Percentiles rank a stretch among this genome's conserved stretches.
phyloP scores from a whole-genome alignment of 2,888 invertebrate genomes.

The Andrena fulva region DNA sequence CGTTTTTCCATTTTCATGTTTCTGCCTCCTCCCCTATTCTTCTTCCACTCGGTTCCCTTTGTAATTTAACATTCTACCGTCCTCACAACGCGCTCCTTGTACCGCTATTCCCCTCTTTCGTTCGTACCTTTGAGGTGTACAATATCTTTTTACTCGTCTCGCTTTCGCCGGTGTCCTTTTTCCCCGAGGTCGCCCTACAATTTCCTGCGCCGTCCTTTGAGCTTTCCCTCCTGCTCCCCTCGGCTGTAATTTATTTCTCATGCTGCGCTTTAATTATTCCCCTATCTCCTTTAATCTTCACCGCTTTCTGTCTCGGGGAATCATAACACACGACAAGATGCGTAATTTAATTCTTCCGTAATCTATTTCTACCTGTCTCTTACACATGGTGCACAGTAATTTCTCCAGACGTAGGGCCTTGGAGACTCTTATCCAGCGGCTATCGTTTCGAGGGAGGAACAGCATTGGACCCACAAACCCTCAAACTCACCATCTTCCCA shows the following conservation, averaged over 20 bases:
- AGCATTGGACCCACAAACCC: neutral
- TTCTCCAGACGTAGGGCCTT: too few relatives aligned
- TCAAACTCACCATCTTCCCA: slow-evolving; percentile 9
- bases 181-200: neutral
- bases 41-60: neutral
- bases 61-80: slow-evolving; percentile 7
- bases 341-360: neutral
- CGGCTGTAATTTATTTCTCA: neutral
- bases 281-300: neutral
- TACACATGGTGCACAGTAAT: too few relatives aligned
- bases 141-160: neutral
- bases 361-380: too few relatives aligned
- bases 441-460: neutral
- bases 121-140: neutral
- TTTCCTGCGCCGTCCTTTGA: neutral
- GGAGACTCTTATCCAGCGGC: neutral
- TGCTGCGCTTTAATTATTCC: neutral
- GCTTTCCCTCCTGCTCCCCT: neutral
- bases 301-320: neutral
- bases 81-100: neutral
- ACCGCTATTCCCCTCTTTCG: neutral
- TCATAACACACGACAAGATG: neutral
- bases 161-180: neutral
- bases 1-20: neutral
- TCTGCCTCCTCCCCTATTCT: neutral